These are phyloP conservation scores for Aporophyla nigra DNA, from an alignment of 2,888 invertebrate species.

Conservation along the genomic window DNA sequence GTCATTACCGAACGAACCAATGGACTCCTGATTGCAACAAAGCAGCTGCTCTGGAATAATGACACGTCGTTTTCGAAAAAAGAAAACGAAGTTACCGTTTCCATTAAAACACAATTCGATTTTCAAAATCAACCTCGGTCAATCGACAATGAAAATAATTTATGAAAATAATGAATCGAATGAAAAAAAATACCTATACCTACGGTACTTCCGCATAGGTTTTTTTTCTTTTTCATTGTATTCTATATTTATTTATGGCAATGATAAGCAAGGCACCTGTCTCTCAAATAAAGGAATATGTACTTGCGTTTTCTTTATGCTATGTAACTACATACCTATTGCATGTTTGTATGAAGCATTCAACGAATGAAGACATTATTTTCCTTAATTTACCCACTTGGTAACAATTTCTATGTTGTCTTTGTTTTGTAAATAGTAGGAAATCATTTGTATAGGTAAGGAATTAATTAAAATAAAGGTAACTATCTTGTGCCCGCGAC, in stretches of 20 bases:
- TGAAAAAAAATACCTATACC: neutral
- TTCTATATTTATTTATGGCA: neutral
- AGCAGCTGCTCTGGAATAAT: conserved; percentile 56
- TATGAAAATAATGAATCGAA: no score
- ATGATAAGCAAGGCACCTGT: neutral
- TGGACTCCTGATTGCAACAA: conserved; percentile 57
- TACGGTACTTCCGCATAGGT: no score
- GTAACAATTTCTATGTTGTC: no score
- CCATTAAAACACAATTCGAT: conserved; percentile 16
- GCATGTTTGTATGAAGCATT: neutral
- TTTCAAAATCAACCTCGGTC: neutral
- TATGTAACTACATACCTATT: neutral
- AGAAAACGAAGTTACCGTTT: conserved; percentile 47
- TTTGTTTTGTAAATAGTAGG: no score
- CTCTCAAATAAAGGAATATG: no score
- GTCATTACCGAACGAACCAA: conserved; percentile 57
- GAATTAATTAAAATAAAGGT: no score
- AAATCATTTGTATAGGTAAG: no score
- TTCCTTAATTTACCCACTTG: neutral
- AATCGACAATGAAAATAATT: neutral
- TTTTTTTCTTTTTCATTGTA: neutral
- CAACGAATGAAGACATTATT: neutral
- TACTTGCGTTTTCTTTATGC: neutral
- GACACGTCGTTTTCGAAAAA: conserved; percentile 25
- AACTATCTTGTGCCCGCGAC: no score